Conservation (phyloP, 2,113 vertebrate species). For the Terrapene triunguis region DNA sequence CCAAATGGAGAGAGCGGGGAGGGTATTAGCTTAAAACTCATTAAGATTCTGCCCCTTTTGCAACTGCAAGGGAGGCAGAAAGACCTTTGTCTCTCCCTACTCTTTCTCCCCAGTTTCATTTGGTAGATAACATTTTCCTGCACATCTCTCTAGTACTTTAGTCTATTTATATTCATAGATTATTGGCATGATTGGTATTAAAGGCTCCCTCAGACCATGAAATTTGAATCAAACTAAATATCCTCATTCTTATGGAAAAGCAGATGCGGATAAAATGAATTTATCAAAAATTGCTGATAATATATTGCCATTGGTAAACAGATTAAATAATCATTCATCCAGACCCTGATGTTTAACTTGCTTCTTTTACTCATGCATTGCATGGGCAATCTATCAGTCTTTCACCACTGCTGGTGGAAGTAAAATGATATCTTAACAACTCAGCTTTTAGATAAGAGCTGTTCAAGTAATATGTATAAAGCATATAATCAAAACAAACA, state of each 20-base stretch:
- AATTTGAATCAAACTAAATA: slow-evolving; percentile 60
- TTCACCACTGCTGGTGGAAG: background rate
- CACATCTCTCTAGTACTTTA: background rate
- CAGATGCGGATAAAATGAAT: slow-evolving; percentile 56
- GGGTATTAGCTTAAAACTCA: background rate
- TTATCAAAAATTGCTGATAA: slow-evolving; percentile 54
- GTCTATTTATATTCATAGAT: background rate
- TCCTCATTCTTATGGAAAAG: slow-evolving; percentile 36
- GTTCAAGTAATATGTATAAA: slow-evolving; percentile 42
- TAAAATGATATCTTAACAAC: slow-evolving; percentile 52
- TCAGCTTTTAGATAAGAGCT: slow-evolving; percentile 1
- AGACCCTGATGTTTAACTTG: background rate
- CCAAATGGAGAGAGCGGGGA: background rate
- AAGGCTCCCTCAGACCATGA: slow-evolving; percentile 33
- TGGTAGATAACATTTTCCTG: background rate
- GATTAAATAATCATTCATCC: slow-evolving; percentile 49
- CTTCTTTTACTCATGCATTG: background rate
- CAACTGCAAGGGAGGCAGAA: background rate
- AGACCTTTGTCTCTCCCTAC: background rate
- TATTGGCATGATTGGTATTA: slow-evolving; percentile 34
- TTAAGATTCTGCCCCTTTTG: background rate
- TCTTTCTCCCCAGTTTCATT: background rate
- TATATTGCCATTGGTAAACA: slow-evolving; percentile 43
- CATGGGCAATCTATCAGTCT: slow-evolving; percentile 18
- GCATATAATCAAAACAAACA: slow-evolving; percentile 15